Percentiles rank a stretch among this genome's conserved stretches.
phyloP scores from a whole-genome alignment of 1,140 invertebrate genomes.

The Homalodisca vitripennis region DNA sequence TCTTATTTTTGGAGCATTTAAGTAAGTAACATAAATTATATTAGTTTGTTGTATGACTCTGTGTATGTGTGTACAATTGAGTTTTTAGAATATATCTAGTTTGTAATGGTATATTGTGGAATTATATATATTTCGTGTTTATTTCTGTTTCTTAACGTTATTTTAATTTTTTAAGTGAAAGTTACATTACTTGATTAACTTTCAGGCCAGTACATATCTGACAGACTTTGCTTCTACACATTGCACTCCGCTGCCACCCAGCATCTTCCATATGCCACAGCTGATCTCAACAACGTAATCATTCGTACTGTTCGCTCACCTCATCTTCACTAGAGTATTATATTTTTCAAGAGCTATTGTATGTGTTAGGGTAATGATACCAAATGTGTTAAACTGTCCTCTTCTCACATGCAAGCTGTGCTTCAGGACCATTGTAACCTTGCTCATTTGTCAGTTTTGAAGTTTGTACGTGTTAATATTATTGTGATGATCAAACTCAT shows the following conservation, averaged over 20 bases:
- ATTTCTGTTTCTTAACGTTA: background rate
- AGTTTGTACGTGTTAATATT: too few species aligned
- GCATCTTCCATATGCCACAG: constrained; percentile 1
- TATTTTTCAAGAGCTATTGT: too few species aligned
- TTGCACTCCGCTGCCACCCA: constrained; percentile 71
- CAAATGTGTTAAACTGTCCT: too few species aligned
- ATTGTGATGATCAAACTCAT: too few species aligned
- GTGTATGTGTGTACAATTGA: background rate
- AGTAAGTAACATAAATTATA: background rate
- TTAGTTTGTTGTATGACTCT: background rate
- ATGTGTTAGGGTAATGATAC: too few species aligned
- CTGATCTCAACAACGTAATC: background rate
- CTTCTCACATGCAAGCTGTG: too few species aligned
- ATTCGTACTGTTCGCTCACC: too few species aligned
- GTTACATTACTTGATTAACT: constrained; percentile 39
- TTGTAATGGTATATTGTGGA: constrained; percentile 14
- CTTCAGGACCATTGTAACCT: too few species aligned
- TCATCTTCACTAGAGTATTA: too few species aligned
- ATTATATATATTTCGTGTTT: constrained; percentile 29
- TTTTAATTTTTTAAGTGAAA: background rate
- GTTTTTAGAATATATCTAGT: constrained; percentile 16
- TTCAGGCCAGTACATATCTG: constrained; percentile 75
- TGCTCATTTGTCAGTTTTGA: too few species aligned
- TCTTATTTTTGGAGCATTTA: too few species aligned
- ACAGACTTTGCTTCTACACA: constrained; percentile 84